Evolutionary conservation across 2,888 invertebrate genomes (phyloP).

Genomic region (Polydesmus complanatus): DNA sequence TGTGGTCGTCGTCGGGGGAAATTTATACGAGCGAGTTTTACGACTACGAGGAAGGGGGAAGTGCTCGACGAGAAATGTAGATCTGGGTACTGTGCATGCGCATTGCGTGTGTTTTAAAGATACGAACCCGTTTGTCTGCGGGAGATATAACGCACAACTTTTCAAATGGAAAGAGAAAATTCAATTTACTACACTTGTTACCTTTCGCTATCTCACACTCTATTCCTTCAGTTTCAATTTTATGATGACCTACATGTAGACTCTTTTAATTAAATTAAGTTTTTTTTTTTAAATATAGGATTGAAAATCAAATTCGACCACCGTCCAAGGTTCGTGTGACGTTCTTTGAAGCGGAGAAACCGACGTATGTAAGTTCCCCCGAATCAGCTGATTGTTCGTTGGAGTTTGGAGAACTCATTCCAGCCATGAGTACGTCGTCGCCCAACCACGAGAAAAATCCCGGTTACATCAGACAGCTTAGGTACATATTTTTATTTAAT

Average conservation of each 20-base stretch:
- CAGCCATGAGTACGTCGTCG: conserved; percentile 26
- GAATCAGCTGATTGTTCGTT: conserved; percentile 37
- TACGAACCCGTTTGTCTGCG: too few species aligned
- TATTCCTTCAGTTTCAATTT: too few species aligned
- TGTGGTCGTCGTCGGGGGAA: not conserved
- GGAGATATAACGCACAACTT: too few species aligned
- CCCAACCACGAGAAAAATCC: conserved; percentile 23
- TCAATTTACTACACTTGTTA: too few species aligned
- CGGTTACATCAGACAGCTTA: conserved; percentile 38
- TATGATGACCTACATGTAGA: too few species aligned
- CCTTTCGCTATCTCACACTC: too few species aligned
- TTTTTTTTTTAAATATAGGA: conserved; percentile 14
- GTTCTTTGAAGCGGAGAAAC: conserved; percentile 67
- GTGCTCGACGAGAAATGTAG: too few species aligned
- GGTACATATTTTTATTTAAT: not conserved
- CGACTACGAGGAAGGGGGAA: not conserved
- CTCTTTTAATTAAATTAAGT: not conserved
- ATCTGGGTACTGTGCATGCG: too few species aligned
- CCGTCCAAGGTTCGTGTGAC: conserved; percentile 51
- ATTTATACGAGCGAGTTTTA: not conserved
- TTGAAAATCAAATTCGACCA: conserved; percentile 22
- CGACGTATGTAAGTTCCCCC: conserved; percentile 51
- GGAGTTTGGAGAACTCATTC: conserved; percentile 31
- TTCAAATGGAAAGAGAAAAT: too few species aligned
- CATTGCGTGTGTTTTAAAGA: too few species aligned